Conservation (phyloP, 2,888 invertebrate species). For the Parnassius glacialis region DNA sequence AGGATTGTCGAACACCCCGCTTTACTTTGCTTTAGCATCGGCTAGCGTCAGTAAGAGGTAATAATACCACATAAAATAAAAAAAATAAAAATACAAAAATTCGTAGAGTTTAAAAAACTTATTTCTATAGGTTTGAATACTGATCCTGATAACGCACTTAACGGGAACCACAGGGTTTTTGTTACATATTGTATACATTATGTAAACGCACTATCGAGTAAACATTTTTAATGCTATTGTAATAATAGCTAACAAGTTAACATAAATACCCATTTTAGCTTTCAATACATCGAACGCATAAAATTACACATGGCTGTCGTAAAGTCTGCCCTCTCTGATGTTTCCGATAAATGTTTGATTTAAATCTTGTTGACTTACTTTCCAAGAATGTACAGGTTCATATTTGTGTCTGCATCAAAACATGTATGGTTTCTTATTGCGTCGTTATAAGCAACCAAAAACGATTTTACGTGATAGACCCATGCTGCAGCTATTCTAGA, state of each 20-base stretch:
- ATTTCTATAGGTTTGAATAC: too few species aligned
- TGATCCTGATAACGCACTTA: too few species aligned
- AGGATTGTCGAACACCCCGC: too few species aligned
- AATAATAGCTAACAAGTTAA: slow-evolving; percentile 32
- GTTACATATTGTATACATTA: too few species aligned
- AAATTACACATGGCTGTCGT: slow-evolving; percentile 58
- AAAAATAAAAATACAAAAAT: too few species aligned
- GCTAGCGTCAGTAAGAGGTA: too few species aligned
- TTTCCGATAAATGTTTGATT: slow-evolving; percentile 33
- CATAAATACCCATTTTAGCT: slow-evolving; percentile 39
- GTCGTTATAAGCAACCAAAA: too few species aligned
- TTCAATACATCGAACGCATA: slow-evolving; percentile 35
- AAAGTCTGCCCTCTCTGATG: slow-evolving; percentile 44
- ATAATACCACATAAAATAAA: too few species aligned
- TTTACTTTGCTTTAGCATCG: too few species aligned
- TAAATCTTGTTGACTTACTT: slow-evolving; percentile 30
- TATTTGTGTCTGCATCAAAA: slow-evolving; percentile 2
- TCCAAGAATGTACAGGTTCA: slow-evolving; percentile 18
- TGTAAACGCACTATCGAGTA: background rate
- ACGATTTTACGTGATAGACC: background rate
- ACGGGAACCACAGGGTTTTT: too few species aligned
- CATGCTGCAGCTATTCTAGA: background rate
- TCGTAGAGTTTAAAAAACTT: too few species aligned
- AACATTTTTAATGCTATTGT: slow-evolving; percentile 23
- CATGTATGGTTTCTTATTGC: too few species aligned